These are phyloP conservation scores for Triplophysa yarkandensis DNA, from an alignment of 2,797 vertebrate species.

Conservation along the genomic window DNA sequence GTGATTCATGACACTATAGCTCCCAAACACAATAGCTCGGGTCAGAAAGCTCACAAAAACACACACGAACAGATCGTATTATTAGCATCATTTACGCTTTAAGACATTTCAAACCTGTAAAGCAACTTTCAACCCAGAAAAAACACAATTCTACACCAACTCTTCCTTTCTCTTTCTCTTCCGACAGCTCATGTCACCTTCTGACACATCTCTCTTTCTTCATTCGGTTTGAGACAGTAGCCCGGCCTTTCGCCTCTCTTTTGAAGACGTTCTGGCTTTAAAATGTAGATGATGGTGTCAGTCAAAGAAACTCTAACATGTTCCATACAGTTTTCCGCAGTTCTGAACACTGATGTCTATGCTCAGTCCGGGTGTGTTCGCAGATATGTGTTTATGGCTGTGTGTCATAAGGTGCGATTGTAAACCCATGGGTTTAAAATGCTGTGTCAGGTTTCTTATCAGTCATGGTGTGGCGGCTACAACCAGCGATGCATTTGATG, in stretches of 20 bases:
- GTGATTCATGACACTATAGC: slow-evolving; percentile 46
- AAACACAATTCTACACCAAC: slow-evolving; percentile 5
- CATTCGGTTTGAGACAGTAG: slow-evolving; percentile 20
- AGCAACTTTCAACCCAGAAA: background rate
- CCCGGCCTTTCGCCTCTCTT: slow-evolving; percentile 5
- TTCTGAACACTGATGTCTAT: background rate
- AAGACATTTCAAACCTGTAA: slow-evolving; percentile 2
- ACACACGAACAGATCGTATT: background rate
- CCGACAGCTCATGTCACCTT: slow-evolving; percentile 2
- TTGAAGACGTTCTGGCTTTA: slow-evolving; percentile 10
- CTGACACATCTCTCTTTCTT: slow-evolving; percentile 27
- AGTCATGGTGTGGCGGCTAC: background rate
- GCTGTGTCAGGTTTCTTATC: slow-evolving; percentile 16
- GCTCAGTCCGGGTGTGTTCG: background rate
- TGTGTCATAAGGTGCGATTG: background rate
- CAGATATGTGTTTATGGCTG: slow-evolving; percentile 3
- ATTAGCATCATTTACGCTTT: slow-evolving; percentile 11
- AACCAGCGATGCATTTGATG: background rate
- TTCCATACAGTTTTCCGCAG: background rate
- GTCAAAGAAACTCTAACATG: slow-evolving; percentile 12
- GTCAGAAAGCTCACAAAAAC: background rate
- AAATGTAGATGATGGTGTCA: slow-evolving; percentile 17
- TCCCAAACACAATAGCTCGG: slow-evolving; percentile 34
- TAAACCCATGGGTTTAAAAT: background rate
- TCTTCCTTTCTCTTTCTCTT: background rate